Conservation (phyloP, 2,797 vertebrate species). For the Cossypha heuglini region DNA sequence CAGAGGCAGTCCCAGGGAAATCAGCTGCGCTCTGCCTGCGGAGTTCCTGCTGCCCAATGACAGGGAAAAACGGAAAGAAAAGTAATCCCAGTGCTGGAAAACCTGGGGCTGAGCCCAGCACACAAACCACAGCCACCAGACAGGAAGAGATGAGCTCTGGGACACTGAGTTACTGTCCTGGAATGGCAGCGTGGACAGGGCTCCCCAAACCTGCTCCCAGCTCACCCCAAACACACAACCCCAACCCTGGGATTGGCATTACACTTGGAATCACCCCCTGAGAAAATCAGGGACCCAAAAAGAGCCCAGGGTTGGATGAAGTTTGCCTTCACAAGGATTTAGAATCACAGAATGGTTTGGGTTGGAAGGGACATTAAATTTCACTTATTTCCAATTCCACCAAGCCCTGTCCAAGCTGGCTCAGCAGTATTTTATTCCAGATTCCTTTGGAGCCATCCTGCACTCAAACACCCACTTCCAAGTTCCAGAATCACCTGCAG, state of each 20-base stretch:
- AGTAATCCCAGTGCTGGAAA: conserved; percentile 43
- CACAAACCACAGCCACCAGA: neutral
- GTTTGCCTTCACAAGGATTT: neutral
- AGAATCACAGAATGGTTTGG: neutral
- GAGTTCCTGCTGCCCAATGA: neutral
- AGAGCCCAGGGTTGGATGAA: neutral
- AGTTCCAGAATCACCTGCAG: neutral
- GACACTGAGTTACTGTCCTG: neutral
- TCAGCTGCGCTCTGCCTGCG: neutral
- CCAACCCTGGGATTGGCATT: neutral
- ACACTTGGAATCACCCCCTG: neutral
- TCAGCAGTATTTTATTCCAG: neutral
- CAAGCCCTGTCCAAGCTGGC: neutral
- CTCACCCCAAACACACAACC: neutral
- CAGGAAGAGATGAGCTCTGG: neutral
- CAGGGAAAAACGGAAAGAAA: conserved; percentile 32
- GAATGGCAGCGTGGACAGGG: neutral
- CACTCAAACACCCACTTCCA: neutral
- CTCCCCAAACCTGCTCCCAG: neutral
- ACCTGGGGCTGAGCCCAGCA: conserved; percentile 36
- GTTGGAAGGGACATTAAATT: neutral
- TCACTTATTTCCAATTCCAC: neutral
- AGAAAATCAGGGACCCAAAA: neutral
- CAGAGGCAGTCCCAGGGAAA: neutral
- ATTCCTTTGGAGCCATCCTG: neutral